Conservation (phyloP, 2,113 vertebrate species). For the Pelvicachromis taeniatus region DNA sequence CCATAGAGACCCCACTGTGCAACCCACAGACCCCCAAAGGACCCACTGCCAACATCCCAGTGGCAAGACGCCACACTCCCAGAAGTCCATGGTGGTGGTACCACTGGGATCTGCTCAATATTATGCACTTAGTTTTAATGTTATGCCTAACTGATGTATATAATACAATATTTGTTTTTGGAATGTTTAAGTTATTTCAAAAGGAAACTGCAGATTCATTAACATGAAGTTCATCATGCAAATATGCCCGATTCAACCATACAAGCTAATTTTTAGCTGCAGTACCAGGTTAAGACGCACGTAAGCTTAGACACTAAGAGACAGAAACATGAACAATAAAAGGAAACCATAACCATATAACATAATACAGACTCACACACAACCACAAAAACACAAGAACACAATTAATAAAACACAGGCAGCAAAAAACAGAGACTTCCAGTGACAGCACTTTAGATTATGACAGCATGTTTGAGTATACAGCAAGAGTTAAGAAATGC, state of each 20-base stretch:
- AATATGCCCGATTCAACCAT: not conserved
- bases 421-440: not conserved
- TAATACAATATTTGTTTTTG: not conserved
- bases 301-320: not conserved
- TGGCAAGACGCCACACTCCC: not conserved
- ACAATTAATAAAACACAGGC: not conserved
- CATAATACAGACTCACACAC: not conserved
- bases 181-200: not conserved
- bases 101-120: not conserved
- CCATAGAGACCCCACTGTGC: not conserved
- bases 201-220: not conserved
- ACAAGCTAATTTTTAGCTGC: not conserved
- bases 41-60: not conserved
- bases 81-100: not conserved
- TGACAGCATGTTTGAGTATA: not conserved
- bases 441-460: not conserved
- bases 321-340: not conserved
- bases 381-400: not conserved
- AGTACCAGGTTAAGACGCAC: not conserved
- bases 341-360: not conserved
- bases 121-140: not conserved
- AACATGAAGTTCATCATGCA: fast-evolving
- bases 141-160: too few species aligned
- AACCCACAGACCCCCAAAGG: not conserved
- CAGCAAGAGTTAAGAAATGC: not conserved